A percentile compares a stretch with the other conserved stretches of the same genome.
phyloP scores from a whole-genome alignment of 2,888 invertebrate species.

The Mesorhabditis spiculigera region DNA sequence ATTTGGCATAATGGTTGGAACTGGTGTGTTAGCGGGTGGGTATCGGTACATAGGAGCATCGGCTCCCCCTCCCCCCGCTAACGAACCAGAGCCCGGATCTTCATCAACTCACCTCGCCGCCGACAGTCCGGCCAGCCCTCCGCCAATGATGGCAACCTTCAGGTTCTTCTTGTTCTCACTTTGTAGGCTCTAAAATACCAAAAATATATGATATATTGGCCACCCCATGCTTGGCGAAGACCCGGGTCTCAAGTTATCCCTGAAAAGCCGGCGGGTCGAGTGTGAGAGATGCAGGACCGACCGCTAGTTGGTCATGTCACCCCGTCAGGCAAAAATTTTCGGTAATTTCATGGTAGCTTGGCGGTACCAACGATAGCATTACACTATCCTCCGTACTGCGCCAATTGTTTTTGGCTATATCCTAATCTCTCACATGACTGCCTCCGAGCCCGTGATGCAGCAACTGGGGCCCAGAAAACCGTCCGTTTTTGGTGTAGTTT shows the following conservation, averaged over 20 bases:
- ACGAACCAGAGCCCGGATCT: neutral
- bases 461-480: neutral
- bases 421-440: constrained; percentile 3
- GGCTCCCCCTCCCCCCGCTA: too few relatives aligned
- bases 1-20: too few relatives aligned
- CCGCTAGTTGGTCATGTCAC: neutral
- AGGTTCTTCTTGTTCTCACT: too few relatives aligned
- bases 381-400: neutral
- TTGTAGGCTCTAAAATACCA: too few relatives aligned
- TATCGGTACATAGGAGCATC: too few relatives aligned
- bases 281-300: neutral
- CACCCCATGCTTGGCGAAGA: neutral
- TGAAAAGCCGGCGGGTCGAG: constrained; percentile 1
- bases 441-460: constrained; percentile 3
- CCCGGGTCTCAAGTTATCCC: neutral
- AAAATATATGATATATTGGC: neutral
- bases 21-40: too few relatives aligned
- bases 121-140: neutral
- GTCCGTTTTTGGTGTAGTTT: too few relatives aligned
- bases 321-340: neutral
- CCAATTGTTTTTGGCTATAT: neutral
- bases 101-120: neutral
- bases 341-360: neutral
- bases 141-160: neutral
- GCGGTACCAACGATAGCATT: neutral